phyloP scores from a whole-genome alignment of 2,888 invertebrate species.

The Chymomyza caudatula region DNA sequence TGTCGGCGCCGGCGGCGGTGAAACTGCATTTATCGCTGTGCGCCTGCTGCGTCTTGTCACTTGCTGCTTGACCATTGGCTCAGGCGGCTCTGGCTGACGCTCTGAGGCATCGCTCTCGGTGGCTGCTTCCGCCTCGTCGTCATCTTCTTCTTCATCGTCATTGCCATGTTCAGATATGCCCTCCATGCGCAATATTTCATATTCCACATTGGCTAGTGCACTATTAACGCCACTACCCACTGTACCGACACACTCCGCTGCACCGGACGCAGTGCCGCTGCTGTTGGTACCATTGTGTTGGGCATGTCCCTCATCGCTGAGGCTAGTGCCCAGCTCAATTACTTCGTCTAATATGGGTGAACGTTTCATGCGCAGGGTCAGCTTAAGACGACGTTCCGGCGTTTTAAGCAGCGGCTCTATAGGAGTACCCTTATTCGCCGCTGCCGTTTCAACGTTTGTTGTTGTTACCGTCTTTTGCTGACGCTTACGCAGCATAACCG shows the following conservation, averaged over 20 bases:
- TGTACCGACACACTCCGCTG: not conserved
- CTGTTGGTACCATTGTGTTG: slow-evolving; percentile 47
- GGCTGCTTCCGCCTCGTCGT: slow-evolving; percentile 11
- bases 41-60: slow-evolving; percentile 34
- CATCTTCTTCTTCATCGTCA: slow-evolving; percentile 64
- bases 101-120: slow-evolving; percentile 15
- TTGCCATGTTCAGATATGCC: slow-evolving; percentile 81
- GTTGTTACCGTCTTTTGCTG: slow-evolving; percentile 17
- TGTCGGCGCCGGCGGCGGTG: slow-evolving; percentile 12
- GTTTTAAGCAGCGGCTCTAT: slow-evolving; percentile 76
- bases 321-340: slow-evolving; percentile 87
- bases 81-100: not conserved
- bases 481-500: slow-evolving; percentile 54
- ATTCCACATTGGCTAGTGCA: slow-evolving; percentile 79
- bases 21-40: not conserved
- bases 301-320: slow-evolving; percentile 81
- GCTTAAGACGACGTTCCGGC: slow-evolving; percentile 81
- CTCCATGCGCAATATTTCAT: slow-evolving; percentile 90
- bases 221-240: slow-evolving; percentile 19
- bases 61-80: slow-evolving; percentile 5
- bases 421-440: slow-evolving; percentile 15
- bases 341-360: slow-evolving; percentile 91
- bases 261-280: slow-evolving; percentile 11
- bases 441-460: slow-evolving; percentile 31
- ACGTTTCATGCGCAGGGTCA: slow-evolving; percentile 91